A percentile compares a stretch with the other conserved stretches of the same genome.
Evolutionary conservation across 2,888 invertebrate genomes (phyloP).

Genomic region (Ypsolopha sequella): DNA sequence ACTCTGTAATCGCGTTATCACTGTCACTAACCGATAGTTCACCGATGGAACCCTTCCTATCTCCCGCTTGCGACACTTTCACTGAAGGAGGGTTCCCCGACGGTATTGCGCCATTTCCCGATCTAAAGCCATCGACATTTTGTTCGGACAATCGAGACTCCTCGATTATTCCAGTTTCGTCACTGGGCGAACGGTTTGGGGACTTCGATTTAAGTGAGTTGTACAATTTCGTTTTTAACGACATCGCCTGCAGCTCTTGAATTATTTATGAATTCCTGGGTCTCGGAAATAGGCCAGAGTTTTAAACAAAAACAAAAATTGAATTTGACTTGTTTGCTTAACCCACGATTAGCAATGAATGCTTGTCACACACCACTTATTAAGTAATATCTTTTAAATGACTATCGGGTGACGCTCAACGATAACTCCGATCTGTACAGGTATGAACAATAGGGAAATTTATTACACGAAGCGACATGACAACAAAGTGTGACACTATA

Average conservation of each 20-base stretch:
- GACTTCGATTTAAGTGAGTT: neutral
- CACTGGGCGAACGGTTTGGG: slow-evolving; percentile 3
- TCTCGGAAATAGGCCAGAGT: neutral
- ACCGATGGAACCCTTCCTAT: neutral
- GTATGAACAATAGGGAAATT: slow-evolving; percentile 1
- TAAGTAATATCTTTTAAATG: too few relatives aligned
- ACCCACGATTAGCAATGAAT: neutral
- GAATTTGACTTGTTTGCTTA: neutral
- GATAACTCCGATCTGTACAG: neutral
- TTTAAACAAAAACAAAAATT: neutral
- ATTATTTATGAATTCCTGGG: neutral
- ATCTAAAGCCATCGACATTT: neutral
- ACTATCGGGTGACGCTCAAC: neutral
- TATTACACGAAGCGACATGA: neutral
- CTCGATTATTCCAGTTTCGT: neutral
- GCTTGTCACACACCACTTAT: too few relatives aligned
- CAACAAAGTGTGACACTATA: neutral
- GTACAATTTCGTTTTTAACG: slow-evolving; percentile 22
- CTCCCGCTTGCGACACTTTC: slow-evolving; percentile 1
- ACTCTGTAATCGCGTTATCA: neutral
- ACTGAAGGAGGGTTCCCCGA: neutral
- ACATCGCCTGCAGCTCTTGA: slow-evolving; percentile 16
- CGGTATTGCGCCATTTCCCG: neutral
- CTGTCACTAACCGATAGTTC: neutral
- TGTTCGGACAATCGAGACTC: neutral